Evolutionary conservation across 2,797 vertebrate genomes (phyloP).

Genomic region (Orientallactaga sibirica): DNA sequence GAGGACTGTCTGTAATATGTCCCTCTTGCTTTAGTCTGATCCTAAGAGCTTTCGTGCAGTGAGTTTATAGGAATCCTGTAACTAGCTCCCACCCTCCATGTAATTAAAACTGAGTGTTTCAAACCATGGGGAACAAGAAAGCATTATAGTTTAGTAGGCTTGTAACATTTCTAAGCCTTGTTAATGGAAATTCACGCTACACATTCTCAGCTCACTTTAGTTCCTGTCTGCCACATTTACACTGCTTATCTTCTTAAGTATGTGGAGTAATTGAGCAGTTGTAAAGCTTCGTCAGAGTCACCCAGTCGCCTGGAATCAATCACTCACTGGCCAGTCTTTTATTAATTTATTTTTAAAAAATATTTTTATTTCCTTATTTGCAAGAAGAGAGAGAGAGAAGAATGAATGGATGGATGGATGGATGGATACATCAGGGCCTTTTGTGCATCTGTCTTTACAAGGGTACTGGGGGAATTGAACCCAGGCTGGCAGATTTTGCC

Average conservation of each 20-base stretch:
- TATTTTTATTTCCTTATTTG: too few species aligned
- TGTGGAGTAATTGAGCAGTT: not conserved
- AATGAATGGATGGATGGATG: too few species aligned
- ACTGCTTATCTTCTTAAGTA: not conserved
- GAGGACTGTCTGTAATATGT: constrained; percentile 3
- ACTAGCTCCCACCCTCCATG: not conserved
- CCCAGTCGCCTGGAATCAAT: not conserved
- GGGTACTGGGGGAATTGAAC: too few species aligned
- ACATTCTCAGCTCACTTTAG: not conserved
- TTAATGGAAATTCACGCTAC: not conserved
- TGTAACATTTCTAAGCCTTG: not conserved
- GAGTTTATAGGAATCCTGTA: constrained; percentile 44
- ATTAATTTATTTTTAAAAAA: not conserved
- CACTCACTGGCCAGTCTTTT: not conserved
- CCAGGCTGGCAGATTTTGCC: too few species aligned
- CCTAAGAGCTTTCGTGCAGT: constrained; percentile 15
- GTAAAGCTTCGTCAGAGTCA: not conserved
- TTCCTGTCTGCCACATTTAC: not conserved
- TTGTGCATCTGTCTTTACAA: too few species aligned
- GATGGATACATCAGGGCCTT: too few species aligned
- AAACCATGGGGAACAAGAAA: not conserved
- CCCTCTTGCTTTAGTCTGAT: constrained; percentile 7
- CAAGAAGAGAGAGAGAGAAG: too few species aligned
- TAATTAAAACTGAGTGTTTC: constrained; percentile 59
- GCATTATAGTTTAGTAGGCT: not conserved